Conservation (phyloP, 1,140 invertebrate species). For the Zaprionus inermis region DNA sequence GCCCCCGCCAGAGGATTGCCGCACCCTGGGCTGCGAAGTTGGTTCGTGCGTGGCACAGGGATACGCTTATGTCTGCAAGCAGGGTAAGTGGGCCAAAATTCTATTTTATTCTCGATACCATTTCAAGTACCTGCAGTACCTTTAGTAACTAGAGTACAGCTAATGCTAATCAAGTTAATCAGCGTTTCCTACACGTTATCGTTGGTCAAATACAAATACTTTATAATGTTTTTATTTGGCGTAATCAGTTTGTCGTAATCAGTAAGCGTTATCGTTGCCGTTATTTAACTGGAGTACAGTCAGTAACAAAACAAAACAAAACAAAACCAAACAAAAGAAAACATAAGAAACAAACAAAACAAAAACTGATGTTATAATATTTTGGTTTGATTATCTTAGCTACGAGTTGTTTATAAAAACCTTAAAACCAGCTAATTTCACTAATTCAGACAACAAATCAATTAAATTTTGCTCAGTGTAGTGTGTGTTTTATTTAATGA, state of each 20-base stretch:
- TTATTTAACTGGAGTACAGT: constrained; percentile 70
- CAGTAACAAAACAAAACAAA: constrained; percentile 68
- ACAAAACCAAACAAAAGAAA: constrained; percentile 15
- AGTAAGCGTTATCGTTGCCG: constrained; percentile 64
- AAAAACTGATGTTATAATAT: constrained; percentile 29
- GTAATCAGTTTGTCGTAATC: constrained; percentile 59
- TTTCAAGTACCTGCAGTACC: constrained; percentile 22
- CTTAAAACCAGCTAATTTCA: constrained; percentile 71
- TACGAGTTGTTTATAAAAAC: constrained; percentile 61
- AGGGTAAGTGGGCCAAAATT: constrained; percentile 88
- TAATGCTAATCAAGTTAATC: constrained; percentile 71
- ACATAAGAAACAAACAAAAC: constrained; percentile 1
- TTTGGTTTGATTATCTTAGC: constrained; percentile 63
- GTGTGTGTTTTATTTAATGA: constrained; percentile 77
- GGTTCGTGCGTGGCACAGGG: constrained; percentile 90
- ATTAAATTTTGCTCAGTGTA: constrained; percentile 67
- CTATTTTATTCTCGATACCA: constrained; percentile 14
- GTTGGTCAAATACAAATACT: constrained; percentile 33
- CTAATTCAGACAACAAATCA: constrained; percentile 62
- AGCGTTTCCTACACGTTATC: constrained; percentile 58
- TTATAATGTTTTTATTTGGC: constrained; percentile 31
- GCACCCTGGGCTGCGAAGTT: constrained; percentile 92
- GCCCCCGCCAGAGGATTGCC: constrained; percentile 89
- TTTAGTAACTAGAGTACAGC: constrained; percentile 52
- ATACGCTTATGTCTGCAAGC: constrained; percentile 90